Conservation (phyloP, 2,888 invertebrate genomes). For the Syrphus vitripennis region DNA sequence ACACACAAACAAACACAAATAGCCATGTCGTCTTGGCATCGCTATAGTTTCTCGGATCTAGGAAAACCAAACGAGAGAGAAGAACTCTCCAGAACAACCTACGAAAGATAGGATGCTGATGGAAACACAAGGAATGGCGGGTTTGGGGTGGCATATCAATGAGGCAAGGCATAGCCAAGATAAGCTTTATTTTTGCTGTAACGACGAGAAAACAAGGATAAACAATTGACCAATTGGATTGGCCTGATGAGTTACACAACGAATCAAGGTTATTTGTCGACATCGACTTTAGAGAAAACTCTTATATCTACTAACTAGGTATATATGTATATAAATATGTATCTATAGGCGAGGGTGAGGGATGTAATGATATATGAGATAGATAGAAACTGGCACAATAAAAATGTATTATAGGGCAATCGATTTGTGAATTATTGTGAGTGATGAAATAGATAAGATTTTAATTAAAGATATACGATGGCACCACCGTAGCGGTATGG, state of each 20-base stretch:
- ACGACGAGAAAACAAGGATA: conserved; percentile 58
- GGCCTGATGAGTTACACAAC: conserved; percentile 50
- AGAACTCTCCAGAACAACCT: not conserved
- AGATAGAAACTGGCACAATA: conserved; percentile 24
- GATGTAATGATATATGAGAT: conserved; percentile 34
- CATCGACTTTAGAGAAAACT: conserved; percentile 7
- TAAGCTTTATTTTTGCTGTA: conserved; percentile 55
- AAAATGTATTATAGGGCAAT: conserved; percentile 45
- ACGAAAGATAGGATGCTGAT: not conserved
- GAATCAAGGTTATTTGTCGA: conserved; percentile 67
- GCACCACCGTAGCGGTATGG: not conserved
- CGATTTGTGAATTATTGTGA: conserved; percentile 33
- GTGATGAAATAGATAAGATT: conserved; percentile 38
- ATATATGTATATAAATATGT: too few species aligned
- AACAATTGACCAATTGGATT: conserved; percentile 68
- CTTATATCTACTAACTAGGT: not conserved
- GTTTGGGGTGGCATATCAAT: not conserved
- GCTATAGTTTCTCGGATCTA: not conserved
- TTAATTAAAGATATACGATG: conserved; percentile 48
- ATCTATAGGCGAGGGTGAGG: too few species aligned
- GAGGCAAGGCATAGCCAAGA: conserved; percentile 10
- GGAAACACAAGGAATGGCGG: not conserved
- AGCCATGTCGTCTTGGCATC: not conserved
- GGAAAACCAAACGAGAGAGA: not conserved
- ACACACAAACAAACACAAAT: not conserved